Evolutionary conservation across 2,888 invertebrate genomes (phyloP).

Genomic region (Morinoia aosen): DNA sequence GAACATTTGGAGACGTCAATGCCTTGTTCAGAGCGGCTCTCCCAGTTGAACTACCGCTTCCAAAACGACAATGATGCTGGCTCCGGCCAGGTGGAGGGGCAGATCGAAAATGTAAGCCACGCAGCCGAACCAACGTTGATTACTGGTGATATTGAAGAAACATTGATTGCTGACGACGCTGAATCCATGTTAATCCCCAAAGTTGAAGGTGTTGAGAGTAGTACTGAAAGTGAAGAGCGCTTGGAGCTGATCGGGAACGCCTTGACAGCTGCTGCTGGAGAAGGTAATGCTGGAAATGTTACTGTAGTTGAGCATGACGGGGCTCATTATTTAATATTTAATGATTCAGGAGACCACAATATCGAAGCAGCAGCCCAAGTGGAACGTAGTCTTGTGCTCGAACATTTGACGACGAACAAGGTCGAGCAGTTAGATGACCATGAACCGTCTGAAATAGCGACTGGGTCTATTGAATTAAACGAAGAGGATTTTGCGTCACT

Average conservation of each 20-base stretch:
- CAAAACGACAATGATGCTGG: neutral
- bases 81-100: neutral
- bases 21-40: neutral
- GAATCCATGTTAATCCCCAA: neutral
- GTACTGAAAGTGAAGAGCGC: neutral
- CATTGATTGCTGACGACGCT: neutral
- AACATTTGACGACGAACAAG: neutral
- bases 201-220: neutral
- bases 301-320: neutral
- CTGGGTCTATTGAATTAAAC: neutral
- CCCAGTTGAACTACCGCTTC: neutral
- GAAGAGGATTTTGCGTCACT: neutral
- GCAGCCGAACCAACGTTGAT: neutral
- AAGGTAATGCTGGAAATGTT: neutral
- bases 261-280: neutral
- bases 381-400: neutral
- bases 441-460: neutral
- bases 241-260: neutral
- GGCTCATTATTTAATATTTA: neutral
- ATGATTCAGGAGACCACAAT: neutral
- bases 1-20: neutral
- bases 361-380: neutral
- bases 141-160: neutral
- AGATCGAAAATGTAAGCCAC: neutral
- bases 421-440: neutral